Base-by-base conservation (phyloP, 2,888 invertebrate species). In the Gortyna flavago region DNA sequence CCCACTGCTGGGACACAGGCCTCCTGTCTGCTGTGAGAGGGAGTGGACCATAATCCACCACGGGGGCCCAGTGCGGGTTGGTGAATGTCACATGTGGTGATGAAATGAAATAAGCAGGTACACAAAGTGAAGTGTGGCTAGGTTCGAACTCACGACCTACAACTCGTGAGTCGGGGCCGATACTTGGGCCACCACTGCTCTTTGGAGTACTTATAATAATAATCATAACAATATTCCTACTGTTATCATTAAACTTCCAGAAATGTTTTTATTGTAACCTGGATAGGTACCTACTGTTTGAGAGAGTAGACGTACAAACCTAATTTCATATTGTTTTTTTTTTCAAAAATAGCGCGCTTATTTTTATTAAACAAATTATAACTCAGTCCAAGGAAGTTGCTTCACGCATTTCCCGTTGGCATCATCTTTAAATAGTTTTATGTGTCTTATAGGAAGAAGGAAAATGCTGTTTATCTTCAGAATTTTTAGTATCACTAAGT, bases 381-480 rank as follows among this genome's bases (percentile, higher is more conserved):
- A 68, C 35, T 69, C 32, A 59, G 29, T 54, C 44, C 54, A 16
- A 77, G 79, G 87, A 83, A 72, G 57, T 72, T 51, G 65, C 8
- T 54, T 72, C 79, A 83, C 72, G 86, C 72, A 72, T 67, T 86
- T 86, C 79, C 86, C 62, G 51, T 67, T 86, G 44, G 79, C 72
- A 57, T 48, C 68, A 70, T 86, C 38, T 59, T 48, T 32, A 54
- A 81, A 81, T 48, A 44, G 82, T 77, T 57, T 72, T 35, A 77
- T 72, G 48, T 68, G 32, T 54, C 25, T 11, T 72, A 65, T 35
- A 72, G 78, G 65, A 71, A 83, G 41, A 62, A 72, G 78, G 78
- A 65, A 69, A 65, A 77, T 25, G 32, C 44, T 82, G 76, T 81
- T 83, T 77, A 69, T 69, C 35, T 51, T 38, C 71, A 44, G 54